Conservation (phyloP, 2,113 vertebrate genomes). For the Motacilla alba region DNA sequence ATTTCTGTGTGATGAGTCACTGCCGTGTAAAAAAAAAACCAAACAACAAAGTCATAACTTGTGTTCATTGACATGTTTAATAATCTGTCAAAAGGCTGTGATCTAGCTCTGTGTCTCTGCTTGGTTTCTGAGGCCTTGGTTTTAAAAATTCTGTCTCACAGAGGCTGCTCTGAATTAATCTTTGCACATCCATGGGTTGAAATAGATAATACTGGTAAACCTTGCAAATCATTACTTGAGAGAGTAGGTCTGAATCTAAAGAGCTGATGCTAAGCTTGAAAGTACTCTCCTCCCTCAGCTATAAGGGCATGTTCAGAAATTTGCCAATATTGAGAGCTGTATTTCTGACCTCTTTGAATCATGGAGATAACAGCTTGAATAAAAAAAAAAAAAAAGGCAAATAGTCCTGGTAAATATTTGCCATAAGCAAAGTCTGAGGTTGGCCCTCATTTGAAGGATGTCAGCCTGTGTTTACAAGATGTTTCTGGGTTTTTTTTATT, state of each 20-base stretch:
- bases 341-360: neutral
- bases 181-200: neutral
- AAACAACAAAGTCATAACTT: neutral
- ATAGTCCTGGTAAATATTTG: neutral
- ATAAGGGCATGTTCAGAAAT: neutral
- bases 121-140: neutral
- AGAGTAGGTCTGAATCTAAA: neutral
- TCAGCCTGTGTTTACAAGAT: slow-evolving; percentile 5
- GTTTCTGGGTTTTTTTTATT: neutral
- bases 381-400: neutral
- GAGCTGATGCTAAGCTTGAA: neutral
- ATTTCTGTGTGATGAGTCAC: slow-evolving; percentile 38
- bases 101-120: neutral
- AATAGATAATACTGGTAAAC: neutral
- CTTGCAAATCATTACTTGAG: neutral
- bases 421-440: neutral
- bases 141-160: neutral
- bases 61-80: neutral
- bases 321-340: neutral
- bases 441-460: neutral
- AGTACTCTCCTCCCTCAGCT: neutral
- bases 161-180: neutral
- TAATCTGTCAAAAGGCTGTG: neutral
- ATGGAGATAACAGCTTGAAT: neutral
- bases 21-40: neutral